Percentiles rank a stretch among this genome's conserved stretches.
These are phyloP conservation scores for Eristalis pertinax DNA, from an alignment of 2,888 invertebrate species.

Conservation along the genomic window DNA sequence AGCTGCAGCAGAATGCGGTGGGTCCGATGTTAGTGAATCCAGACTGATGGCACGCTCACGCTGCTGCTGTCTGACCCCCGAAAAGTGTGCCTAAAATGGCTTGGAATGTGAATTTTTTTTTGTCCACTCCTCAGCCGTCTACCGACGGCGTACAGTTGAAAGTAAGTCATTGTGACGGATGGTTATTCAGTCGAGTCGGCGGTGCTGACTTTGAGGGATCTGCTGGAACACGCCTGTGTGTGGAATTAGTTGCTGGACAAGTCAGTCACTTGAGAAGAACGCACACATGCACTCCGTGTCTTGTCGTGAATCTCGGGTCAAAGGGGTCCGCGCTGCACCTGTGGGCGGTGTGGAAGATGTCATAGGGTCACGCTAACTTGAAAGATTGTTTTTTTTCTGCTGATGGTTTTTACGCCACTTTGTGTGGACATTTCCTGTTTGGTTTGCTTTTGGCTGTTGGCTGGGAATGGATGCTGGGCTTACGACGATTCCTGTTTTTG, in stretches of 20 bases:
- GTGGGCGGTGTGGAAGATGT: not conserved
- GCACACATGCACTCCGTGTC: not conserved
- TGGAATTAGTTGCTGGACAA: not conserved
- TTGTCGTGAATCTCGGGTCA: not conserved
- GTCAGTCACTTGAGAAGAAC: not conserved
- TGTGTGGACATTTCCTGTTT: not conserved
- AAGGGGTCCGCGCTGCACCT: not conserved
- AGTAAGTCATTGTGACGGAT: constrained; percentile 27
- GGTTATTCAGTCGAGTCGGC: constrained; percentile 11
- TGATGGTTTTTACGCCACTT: not conserved
- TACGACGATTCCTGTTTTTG: too few species aligned
- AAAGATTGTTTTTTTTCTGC: not conserved
- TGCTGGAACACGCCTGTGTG: constrained; percentile 1
- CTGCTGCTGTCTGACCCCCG: constrained; percentile 21
- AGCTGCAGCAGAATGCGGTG: constrained; percentile 68
- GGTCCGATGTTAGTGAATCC: constrained; percentile 54
- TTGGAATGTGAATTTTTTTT: not conserved
- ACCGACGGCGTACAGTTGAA: not conserved
- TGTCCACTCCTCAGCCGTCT: not conserved
- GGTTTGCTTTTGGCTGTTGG: not conserved
- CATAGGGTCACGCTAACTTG: not conserved
- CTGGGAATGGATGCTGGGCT: not conserved
- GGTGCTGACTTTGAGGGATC: not conserved
- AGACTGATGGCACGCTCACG: constrained; percentile 26
- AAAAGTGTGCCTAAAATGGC: constrained; percentile 54